Conservation (phyloP, 2,113 vertebrate species). For the Hypomesus transpacificus region DNA sequence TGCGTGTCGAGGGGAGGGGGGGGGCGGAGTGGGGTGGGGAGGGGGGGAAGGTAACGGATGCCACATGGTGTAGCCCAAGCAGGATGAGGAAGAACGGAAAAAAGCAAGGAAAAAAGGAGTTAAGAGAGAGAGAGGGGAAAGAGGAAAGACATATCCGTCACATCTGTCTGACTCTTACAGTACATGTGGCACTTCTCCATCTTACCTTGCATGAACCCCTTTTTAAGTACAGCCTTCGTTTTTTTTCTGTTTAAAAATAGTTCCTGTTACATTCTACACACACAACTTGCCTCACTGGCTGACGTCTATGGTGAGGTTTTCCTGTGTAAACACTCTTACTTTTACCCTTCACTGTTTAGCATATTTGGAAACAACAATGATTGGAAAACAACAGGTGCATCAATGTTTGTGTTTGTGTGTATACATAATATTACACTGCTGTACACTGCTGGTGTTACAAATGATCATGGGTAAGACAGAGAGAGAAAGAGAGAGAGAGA, state of each 20-base stretch:
- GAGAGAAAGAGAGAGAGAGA: slow-evolving; percentile 6
- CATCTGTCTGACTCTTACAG: slow-evolving; percentile 67
- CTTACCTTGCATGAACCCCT: slow-evolving; percentile 78
- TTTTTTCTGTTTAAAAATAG: slow-evolving; percentile 52
- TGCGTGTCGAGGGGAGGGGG: not conserved
- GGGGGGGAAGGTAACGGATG: slow-evolving; percentile 25
- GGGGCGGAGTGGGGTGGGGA: not conserved
- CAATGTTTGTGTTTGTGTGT: slow-evolving; percentile 21
- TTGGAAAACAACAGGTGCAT: slow-evolving; percentile 17
- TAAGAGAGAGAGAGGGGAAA: not conserved
- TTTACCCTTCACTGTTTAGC: slow-evolving; percentile 39
- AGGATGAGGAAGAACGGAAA: not conserved
- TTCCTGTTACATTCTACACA: slow-evolving; percentile 55
- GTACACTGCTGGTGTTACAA: no score
- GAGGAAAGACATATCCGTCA: slow-evolving; percentile 26
- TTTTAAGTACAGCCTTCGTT: slow-evolving; percentile 73
- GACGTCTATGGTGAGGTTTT: slow-evolving; percentile 39
- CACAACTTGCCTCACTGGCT: slow-evolving; percentile 34
- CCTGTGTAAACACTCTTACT: slow-evolving; percentile 40
- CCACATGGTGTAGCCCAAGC: slow-evolving; percentile 6
- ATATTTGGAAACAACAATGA: slow-evolving; percentile 4
- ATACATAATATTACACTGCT: not conserved
- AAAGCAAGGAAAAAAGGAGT: not conserved
- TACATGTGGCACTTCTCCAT: slow-evolving; percentile 72
- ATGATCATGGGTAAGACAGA: not conserved